A percentile compares a stretch with the other conserved stretches of the same genome.
phyloP scores from a whole-genome alignment of 2,113 vertebrate genomes.

The Tichodroma muraria region DNA sequence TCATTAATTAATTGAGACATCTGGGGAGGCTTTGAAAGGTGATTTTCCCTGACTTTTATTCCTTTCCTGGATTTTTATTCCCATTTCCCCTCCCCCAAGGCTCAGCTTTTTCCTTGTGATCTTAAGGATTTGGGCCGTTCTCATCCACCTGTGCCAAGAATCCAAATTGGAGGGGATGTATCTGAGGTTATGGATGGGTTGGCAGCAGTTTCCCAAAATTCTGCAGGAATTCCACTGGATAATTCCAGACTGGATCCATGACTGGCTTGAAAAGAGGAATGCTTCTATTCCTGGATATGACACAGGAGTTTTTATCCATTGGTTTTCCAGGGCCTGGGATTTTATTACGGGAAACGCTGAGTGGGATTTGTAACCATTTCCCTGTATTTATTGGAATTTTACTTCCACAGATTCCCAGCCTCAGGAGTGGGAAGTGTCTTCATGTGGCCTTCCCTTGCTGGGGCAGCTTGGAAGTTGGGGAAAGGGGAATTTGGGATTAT shows the following conservation, averaged over 20 bases:
- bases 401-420: not conserved
- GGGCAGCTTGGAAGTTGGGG: not conserved
- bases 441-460: too few relatives aligned
- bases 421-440: not conserved
- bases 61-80: not conserved
- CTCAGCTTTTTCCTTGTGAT: not conserved
- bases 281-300: not conserved
- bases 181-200: not conserved
- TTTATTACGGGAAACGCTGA: not conserved
- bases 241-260: not conserved
- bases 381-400: not conserved
- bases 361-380: not conserved
- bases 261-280: not conserved
- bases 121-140: not conserved
- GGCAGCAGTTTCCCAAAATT: not conserved
- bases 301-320: not conserved
- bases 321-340: not conserved
- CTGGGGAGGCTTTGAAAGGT: not conserved
- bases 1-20: not conserved
- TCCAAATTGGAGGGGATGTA: not conserved
- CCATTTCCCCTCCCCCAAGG: not conserved
- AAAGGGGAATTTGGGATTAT: too few relatives aligned
- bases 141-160: not conserved
- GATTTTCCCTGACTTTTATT: not conserved
- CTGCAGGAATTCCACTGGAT: fast-evolving